Conservation (phyloP, 2,888 invertebrate species). For the Patella depressa region DNA sequence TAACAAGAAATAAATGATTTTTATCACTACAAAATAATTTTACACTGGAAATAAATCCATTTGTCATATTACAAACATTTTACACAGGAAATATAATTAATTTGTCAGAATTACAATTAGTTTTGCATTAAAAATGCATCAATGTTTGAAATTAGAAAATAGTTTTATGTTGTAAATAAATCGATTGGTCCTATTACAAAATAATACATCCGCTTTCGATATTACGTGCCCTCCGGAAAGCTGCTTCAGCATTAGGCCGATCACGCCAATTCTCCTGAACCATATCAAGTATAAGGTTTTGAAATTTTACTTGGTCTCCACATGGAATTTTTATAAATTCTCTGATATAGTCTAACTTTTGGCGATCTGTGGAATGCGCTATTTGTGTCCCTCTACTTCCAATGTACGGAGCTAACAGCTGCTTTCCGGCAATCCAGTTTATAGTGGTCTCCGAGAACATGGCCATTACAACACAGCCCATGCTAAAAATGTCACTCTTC, state of each 20-base stretch:
- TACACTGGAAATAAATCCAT: no score
- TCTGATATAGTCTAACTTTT: not conserved
- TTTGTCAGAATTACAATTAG: no score
- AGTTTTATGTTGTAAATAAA: no score
- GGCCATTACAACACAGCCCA: not conserved
- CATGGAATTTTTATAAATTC: not conserved
- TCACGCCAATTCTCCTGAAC: not conserved
- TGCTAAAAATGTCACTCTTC: not conserved
- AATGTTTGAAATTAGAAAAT: no score
- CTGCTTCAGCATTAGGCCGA: not conserved
- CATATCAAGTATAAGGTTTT: not conserved
- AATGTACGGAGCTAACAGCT: not conserved
- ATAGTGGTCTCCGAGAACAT: not conserved
- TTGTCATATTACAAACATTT: no score
- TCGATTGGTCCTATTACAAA: not conserved
- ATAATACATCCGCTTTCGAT: not conserved
- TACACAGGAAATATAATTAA: no score
- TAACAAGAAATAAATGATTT: no score
- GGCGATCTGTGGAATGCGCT: not conserved
- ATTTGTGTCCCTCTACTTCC: not conserved
- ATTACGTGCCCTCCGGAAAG: not conserved
- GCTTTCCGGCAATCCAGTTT: not conserved
- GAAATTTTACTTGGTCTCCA: not conserved
- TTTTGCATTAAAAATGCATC: no score
- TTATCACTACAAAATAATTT: no score